These are phyloP conservation scores for Sebastes iracundus DNA, from an alignment of 2,797 vertebrate species.

Conservation along the genomic window DNA sequence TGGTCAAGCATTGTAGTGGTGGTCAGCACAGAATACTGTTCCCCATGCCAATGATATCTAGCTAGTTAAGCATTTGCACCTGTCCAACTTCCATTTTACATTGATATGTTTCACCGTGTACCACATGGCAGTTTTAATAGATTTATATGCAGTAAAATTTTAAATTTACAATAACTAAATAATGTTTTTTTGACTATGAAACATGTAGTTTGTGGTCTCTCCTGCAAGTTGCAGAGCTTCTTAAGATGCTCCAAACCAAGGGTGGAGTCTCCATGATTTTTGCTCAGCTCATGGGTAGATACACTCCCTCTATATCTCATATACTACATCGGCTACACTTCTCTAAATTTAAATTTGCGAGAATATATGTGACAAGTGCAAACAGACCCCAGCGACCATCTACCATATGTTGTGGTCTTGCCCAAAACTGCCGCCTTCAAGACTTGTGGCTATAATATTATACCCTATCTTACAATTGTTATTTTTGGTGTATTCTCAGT, in stretches of 20 bases:
- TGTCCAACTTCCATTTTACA: neutral
- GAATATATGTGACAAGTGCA: neutral
- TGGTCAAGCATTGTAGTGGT: neutral
- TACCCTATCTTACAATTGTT: neutral
- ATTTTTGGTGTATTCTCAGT: neutral
- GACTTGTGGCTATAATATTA: neutral
- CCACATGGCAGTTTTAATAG: neutral
- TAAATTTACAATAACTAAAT: neutral
- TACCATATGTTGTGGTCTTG: neutral
- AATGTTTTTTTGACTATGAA: neutral
- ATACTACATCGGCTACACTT: neutral
- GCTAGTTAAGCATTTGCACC: neutral
- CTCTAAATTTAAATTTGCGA: neutral
- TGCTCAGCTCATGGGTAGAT: too few species aligned
- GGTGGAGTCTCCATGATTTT: too few species aligned
- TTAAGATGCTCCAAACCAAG: neutral
- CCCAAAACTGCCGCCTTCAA: neutral
- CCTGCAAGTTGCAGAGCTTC: neutral
- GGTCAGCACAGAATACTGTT: neutral
- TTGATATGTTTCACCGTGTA: neutral
- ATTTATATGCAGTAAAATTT: neutral
- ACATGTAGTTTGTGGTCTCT: neutral
- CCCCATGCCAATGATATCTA: neutral
- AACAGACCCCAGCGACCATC: neutral
- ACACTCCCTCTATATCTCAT: too few species aligned